These are phyloP conservation scores for Lycocorax pyrrhopterus DNA, from an alignment of 2,113 vertebrate species.

Conservation along the genomic window DNA sequence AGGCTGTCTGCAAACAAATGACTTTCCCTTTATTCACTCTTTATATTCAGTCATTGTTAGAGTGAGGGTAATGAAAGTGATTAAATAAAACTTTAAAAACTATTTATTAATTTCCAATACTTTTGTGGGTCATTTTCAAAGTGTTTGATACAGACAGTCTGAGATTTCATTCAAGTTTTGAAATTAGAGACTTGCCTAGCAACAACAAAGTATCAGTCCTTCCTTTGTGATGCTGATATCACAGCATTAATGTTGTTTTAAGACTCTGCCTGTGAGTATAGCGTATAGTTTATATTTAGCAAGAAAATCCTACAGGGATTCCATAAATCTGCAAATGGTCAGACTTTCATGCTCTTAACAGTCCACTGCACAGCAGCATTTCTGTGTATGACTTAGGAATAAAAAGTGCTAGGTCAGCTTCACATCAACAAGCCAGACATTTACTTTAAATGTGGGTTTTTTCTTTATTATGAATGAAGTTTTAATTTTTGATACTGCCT, in stretches of 20 bases:
- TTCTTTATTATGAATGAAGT: constrained; percentile 20
- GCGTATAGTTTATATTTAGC: constrained; percentile 70
- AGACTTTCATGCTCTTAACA: constrained; percentile 20
- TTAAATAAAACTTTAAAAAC: neutral
- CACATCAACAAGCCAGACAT: constrained; percentile 45
- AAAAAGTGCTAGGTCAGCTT: constrained; percentile 64
- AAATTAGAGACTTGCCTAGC: constrained; percentile 56
- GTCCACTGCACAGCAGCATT: constrained; percentile 39
- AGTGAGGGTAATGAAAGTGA: neutral
- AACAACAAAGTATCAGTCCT: constrained; percentile 42
- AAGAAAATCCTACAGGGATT: constrained; percentile 67
- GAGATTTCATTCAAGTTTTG: constrained; percentile 49
- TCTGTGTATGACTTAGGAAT: constrained; percentile 62
- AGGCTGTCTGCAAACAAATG: neutral
- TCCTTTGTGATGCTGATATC: constrained; percentile 34
- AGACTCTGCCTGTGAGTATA: constrained; percentile 42
- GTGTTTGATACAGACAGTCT: constrained; percentile 2
- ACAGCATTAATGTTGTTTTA: constrained; percentile 58
- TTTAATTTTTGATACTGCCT: neutral
- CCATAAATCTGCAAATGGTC: constrained; percentile 49
- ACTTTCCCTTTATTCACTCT: neutral
- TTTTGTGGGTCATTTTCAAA: neutral
- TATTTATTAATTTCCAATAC: neutral
- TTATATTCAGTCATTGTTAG: neutral
- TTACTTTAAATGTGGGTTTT: constrained; percentile 35